Evolutionary conservation across 1,140 invertebrate species (phyloP), one percentile per base, ranked within the genome.

Genomic region (Eumeta japonica): DNA sequence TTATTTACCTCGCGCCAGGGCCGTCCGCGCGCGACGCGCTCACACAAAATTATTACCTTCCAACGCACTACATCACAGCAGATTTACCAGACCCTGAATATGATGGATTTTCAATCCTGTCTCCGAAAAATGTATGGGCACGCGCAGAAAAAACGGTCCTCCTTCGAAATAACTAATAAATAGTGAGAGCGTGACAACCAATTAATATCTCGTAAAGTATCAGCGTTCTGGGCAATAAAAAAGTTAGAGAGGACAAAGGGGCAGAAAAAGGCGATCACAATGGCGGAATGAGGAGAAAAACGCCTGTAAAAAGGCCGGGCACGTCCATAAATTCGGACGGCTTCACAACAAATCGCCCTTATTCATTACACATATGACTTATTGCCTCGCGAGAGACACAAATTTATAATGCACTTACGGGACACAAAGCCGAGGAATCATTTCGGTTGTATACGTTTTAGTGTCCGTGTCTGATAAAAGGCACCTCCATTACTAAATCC

Each of bases 151-250:
- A 71, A 71, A 65, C 57, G 59, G 52, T 53, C 50, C 52, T 50
- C 50, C 59, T 59, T 65, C 65, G 68, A 73, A 68, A 73, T 73
- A 73, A 71, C 66, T 65, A 70, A 74, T 74, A 74, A 71, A 74
- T 71, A 71, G 67, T 67, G 10, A 10, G 11, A 35, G 56, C 51
- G 55, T 68, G 72, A 75, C 72, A 71, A 63, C 62, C 72, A 73
- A 77, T 75, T 77, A 77, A 77, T 77, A 77, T 71, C 67, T 71
- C 72, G 68, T 73, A 74, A 73, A 74, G 54, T 70, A 66, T 73
- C 68, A 73, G 46, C 62, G 62, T 59, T 65, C 57, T 61, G 55
- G 51, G 64, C 58, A 58, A 66, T 66, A 73, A 67, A 73, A 62
- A 63, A 65, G 60, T 46, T 50, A 45, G 54, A 49, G 37, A 43